Evolutionary conservation across 2,888 invertebrate genomes (phyloP).

Genomic region (Pyralis farinalis): DNA sequence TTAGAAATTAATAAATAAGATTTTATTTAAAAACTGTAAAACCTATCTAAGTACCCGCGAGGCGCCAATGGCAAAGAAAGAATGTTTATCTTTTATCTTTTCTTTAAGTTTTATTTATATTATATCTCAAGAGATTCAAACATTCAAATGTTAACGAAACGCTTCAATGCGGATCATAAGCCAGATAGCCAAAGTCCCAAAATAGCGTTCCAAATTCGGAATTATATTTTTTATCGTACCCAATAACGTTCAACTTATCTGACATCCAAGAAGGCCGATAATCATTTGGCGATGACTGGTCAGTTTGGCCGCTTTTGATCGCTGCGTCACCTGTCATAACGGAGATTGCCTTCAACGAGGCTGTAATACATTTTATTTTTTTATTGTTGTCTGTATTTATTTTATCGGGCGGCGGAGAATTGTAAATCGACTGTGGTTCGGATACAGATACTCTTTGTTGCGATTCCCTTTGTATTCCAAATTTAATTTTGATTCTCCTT

Average conservation of each 20-base stretch:
- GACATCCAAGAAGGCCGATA: constrained; percentile 48
- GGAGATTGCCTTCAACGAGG: constrained; percentile 51
- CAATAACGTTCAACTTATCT: constrained; percentile 39
- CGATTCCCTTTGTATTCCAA: constrained; percentile 10
- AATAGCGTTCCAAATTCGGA: constrained; percentile 13
- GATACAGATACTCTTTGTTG: constrained; percentile 27
- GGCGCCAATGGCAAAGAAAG: too few relatives aligned
- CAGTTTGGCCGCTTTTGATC: constrained; percentile 49
- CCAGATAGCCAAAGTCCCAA: constrained; percentile 11
- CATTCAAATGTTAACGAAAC: background rate
- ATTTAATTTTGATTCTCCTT: constrained; percentile 6
- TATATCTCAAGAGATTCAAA: too few relatives aligned
- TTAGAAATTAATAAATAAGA: too few relatives aligned
- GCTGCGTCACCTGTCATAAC: constrained; percentile 67
- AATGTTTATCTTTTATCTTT: too few relatives aligned
- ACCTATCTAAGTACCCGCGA: too few relatives aligned
- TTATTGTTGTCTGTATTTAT: constrained; percentile 56
- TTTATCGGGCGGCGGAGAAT: constrained; percentile 46
- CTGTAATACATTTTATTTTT: constrained; percentile 37
- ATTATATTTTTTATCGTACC: constrained; percentile 25
- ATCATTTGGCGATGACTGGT: constrained; percentile 68
- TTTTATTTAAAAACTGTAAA: too few relatives aligned
- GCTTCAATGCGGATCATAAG: constrained; percentile 7
- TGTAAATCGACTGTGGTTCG: constrained; percentile 47
- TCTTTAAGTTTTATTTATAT: too few relatives aligned